A percentile compares a stretch with the other conserved stretches of the same genome.
phyloP scores from a whole-genome alignment of 2,888 invertebrate species.

The Mechanitis messenoides region DNA sequence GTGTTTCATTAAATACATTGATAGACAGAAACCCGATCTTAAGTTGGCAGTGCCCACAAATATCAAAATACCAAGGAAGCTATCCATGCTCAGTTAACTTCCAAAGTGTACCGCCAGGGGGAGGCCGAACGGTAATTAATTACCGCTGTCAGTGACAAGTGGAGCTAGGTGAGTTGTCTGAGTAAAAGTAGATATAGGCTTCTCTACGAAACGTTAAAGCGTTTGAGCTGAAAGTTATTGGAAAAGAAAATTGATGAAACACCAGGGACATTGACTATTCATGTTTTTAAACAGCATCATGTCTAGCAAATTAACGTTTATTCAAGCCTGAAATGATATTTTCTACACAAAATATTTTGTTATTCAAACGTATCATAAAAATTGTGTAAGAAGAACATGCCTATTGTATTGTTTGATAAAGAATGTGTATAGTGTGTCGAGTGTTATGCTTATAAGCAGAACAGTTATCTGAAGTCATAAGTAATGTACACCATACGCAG shows the following conservation, averaged over 20 bases:
- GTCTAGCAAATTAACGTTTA: background rate
- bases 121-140: slow-evolving; percentile 60
- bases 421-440: background rate
- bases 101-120: slow-evolving; percentile 58
- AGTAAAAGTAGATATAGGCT: slow-evolving; percentile 22
- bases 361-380: no score
- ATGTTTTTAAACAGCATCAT: background rate
- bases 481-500: background rate
- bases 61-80: slow-evolving; percentile 54
- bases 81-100: slow-evolving; percentile 64
- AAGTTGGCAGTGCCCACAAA: slow-evolving; percentile 35
- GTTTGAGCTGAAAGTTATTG: slow-evolving; percentile 8
- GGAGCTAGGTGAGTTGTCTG: slow-evolving; percentile 31
- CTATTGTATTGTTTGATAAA: background rate
- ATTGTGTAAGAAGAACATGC: no score
- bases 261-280: slow-evolving; percentile 6
- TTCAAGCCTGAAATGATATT: background rate
- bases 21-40: slow-evolving; percentile 25
- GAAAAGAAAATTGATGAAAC: slow-evolving; percentile 6
- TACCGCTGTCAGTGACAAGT: slow-evolving; percentile 47
- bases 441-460: background rate
- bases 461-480: background rate
- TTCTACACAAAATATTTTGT: no score
- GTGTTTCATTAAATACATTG: slow-evolving; percentile 11
- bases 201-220: slow-evolving; percentile 20